These are phyloP conservation scores for Rallus crepitans DNA, from an alignment of 2,797 vertebrate genomes.

Conservation along the genomic window DNA sequence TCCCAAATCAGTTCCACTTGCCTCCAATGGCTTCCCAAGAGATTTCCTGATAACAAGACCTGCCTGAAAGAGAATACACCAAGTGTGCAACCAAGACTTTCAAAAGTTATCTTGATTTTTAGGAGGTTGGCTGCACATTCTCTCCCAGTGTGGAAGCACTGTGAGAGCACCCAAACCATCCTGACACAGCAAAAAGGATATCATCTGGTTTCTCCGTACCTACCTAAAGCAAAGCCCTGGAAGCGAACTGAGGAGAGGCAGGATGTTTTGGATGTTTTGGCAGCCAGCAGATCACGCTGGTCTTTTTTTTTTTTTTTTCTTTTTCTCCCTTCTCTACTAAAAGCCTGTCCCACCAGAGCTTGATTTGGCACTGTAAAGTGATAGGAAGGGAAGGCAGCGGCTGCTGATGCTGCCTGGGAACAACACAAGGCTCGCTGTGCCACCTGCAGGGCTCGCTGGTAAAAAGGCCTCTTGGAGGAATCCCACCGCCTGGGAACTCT, in stretches of 20 bases:
- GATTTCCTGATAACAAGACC: neutral
- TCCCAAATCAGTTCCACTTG: conserved; percentile 18
- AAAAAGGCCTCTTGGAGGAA: conserved; percentile 1
- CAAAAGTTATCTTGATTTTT: neutral
- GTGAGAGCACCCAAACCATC: accelerated
- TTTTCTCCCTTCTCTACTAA: neutral
- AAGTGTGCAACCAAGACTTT: neutral
- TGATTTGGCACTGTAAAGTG: neutral
- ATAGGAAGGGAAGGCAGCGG: neutral
- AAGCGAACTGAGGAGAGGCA: neutral
- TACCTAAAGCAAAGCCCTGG: neutral
- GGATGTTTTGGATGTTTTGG: neutral
- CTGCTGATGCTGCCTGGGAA: neutral
- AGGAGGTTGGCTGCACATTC: neutral
- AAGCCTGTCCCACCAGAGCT: neutral
- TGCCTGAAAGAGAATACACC: neutral
- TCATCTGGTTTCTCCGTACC: neutral
- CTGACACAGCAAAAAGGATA: neutral
- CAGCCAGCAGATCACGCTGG: neutral
- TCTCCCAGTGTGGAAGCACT: neutral
- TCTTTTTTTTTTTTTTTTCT: neutral
- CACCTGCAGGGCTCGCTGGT: conserved; percentile 72
- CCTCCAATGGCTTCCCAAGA: neutral
- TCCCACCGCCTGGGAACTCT: neutral
- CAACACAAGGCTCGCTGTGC: conserved; percentile 67